phyloP scores from a whole-genome alignment of 2,113 vertebrate genomes.

The Erythrocebus patas region DNA sequence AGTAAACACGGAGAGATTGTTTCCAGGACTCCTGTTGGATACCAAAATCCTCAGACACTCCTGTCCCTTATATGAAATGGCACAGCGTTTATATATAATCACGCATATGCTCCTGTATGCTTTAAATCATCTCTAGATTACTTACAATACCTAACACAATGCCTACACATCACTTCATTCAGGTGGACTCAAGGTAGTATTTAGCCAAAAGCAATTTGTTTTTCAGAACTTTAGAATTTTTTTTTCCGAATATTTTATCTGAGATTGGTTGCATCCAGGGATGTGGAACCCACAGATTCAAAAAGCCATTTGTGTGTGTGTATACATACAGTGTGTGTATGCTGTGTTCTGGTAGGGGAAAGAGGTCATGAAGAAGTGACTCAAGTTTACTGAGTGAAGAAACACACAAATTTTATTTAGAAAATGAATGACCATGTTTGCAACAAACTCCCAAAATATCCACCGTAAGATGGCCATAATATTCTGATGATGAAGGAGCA shows the following conservation, averaged over 20 bases:
- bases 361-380: background rate
- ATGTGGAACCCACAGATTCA: background rate
- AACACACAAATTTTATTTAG: conserved; percentile 9
- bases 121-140: background rate
- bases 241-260: background rate
- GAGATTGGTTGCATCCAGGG: background rate
- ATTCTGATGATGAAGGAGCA: background rate
- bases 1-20: background rate
- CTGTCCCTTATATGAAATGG: background rate
- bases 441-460: background rate
- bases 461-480: background rate
- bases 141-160: background rate
- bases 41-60: background rate
- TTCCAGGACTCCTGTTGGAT: background rate
- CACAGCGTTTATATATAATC: background rate
- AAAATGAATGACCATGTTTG: conserved; percentile 3
- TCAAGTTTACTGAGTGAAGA: conserved; percentile 39
- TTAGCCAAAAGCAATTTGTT: background rate
- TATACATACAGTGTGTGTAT: background rate
- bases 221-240: background rate
- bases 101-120: background rate
- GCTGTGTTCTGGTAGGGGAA: background rate
- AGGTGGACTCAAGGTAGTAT: background rate
- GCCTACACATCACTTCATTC: background rate
- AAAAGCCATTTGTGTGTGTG: background rate